These are phyloP conservation scores for Papilio protenor DNA, from an alignment of 2,888 invertebrate species.

Conservation along the genomic window DNA sequence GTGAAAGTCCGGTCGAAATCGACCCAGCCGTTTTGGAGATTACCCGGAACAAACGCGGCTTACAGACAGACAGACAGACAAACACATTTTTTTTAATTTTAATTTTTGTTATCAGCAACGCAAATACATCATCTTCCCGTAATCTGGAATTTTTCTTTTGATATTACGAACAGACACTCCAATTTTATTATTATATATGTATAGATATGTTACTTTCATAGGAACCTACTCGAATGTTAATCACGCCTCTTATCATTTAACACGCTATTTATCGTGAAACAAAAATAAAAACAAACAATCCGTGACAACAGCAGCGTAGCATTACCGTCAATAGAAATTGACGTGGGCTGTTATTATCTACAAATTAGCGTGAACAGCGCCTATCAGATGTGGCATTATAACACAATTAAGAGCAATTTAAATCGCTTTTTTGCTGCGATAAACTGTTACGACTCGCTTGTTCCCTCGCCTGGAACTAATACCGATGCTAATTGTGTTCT, in stretches of 20 bases:
- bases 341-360: conserved; percentile 59
- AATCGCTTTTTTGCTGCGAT: conserved; percentile 59
- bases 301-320: conserved; percentile 53
- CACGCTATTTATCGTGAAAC: conserved; percentile 9
- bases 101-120: no score
- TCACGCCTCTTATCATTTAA: background rate
- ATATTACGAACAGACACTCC: no score
- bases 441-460: conserved; percentile 55
- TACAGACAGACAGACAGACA: no score
- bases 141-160: no score
- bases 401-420: conserved; percentile 67
- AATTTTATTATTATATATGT: no score
- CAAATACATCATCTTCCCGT: no score
- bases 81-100: no score
- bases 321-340: conserved; percentile 60
- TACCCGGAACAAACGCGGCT: no score
- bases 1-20: no score
- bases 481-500: conserved; percentile 43
- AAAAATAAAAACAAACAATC: conserved; percentile 56
- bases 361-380: conserved; percentile 65
- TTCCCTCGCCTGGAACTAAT: conserved; percentile 54
- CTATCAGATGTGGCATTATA: conserved; percentile 64
- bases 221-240: no score
- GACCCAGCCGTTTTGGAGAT: no score
- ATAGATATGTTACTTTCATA: no score